phyloP scores from a whole-genome alignment of 2,113 vertebrate genomes.

The Chamaea fasciata region DNA sequence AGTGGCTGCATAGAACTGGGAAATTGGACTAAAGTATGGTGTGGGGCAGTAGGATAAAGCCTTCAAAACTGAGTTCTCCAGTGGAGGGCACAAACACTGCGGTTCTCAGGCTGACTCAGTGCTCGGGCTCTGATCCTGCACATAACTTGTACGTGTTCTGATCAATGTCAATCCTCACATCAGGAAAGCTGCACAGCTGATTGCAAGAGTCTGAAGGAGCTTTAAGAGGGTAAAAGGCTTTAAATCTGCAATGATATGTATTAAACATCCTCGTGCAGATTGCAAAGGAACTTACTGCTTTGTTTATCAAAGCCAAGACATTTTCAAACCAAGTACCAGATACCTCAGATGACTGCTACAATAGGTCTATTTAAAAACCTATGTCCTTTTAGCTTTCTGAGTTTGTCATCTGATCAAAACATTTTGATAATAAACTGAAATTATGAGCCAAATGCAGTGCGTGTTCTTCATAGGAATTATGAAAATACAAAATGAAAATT shows the following conservation, averaged over 20 bases:
- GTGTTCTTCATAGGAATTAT: neutral
- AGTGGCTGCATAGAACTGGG: neutral
- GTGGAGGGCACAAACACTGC: neutral
- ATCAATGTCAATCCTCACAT: neutral
- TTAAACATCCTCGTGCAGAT: conserved; percentile 9
- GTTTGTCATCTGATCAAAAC: conserved; percentile 61
- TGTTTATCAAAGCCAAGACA: conserved; percentile 41
- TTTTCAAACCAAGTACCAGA: conserved; percentile 28
- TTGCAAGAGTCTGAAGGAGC: neutral
- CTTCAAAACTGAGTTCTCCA: neutral
- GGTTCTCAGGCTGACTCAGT: neutral
- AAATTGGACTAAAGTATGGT: neutral
- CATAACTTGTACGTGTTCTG: neutral
- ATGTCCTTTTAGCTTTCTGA: conserved; percentile 41
- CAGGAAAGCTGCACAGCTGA: neutral
- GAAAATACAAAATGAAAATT: neutral
- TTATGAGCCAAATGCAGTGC: neutral
- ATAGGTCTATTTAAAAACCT: conserved; percentile 45
- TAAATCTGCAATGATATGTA: conserved; percentile 48
- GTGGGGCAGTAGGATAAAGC: neutral
- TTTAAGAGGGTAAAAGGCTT: conserved; percentile 61
- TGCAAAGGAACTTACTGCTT: conserved; percentile 46
- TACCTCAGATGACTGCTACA: conserved; percentile 30
- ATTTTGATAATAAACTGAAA: conserved; percentile 75
- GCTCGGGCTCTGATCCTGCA: neutral